phyloP scores from a whole-genome alignment of 2,797 vertebrate species.

The Myoxocephalus aenaeus region DNA sequence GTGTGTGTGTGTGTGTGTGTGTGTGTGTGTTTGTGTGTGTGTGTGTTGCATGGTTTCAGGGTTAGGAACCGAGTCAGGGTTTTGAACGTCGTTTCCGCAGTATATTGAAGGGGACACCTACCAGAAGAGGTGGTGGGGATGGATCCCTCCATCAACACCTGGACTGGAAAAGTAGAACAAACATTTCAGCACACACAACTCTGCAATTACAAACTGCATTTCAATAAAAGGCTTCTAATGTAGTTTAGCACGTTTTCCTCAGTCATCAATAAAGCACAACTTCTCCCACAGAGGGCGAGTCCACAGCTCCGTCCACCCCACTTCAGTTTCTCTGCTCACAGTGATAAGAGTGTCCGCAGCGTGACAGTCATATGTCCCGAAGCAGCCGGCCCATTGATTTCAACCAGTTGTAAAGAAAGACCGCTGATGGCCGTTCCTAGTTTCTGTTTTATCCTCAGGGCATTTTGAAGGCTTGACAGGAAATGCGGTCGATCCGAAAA shows the following conservation, averaged over 20 bases:
- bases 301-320: neutral
- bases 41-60: conserved; percentile 21
- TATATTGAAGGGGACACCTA: neutral
- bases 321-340: conserved; percentile 24
- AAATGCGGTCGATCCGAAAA: conserved; percentile 12
- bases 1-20: conserved; percentile 28
- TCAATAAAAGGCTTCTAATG: conserved; percentile 30
- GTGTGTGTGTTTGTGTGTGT: conserved; percentile 18
- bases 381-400: conserved; percentile 21
- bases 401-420: conserved; percentile 24
- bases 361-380: conserved; percentile 28
- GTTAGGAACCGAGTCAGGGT: conserved; percentile 22
- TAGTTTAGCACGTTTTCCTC: neutral
- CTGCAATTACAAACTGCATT: conserved; percentile 16
- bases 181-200: neutral
- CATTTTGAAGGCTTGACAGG: conserved; percentile 43
- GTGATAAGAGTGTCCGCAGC: conserved; percentile 14
- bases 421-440: conserved; percentile 23
- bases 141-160: conserved; percentile 2
- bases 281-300: conserved; percentile 2
- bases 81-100: neutral
- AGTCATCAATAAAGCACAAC: neutral
- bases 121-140: neutral
- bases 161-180: conserved; percentile 7
- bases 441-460: conserved; percentile 59